Conservation (phyloP, 2,797 vertebrate genomes). For the Neomorphus geoffroyi region DNA sequence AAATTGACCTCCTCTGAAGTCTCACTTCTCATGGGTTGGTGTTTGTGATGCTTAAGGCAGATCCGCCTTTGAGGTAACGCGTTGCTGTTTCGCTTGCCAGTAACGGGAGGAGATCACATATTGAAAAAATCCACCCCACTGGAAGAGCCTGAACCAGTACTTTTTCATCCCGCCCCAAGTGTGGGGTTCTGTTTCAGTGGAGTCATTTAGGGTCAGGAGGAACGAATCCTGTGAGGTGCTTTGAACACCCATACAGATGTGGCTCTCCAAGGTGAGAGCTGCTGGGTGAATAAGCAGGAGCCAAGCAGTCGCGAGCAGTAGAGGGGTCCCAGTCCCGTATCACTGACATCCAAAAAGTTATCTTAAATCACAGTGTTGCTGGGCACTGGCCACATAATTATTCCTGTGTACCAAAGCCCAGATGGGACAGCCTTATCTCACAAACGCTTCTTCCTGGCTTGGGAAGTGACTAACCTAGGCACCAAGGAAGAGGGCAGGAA, state of each 20-base stretch:
- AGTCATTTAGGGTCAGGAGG: not conserved
- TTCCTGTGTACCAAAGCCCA: not conserved
- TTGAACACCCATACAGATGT: not conserved
- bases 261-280: not conserved
- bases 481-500: not conserved
- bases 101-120: not conserved
- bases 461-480: not conserved
- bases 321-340: not conserved
- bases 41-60: conserved; percentile 3
- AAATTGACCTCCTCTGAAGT: not conserved
- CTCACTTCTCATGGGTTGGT: not conserved
- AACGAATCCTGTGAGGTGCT: not conserved
- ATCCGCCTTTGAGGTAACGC: not conserved
- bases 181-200: not conserved
- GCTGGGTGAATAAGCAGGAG: not conserved
- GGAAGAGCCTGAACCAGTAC: not conserved
- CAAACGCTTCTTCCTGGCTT: not conserved
- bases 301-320: not conserved
- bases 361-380: not conserved
- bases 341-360: not conserved
- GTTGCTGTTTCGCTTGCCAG: not conserved
- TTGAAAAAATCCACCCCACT: not conserved
- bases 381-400: not conserved
- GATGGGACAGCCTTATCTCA: not conserved
- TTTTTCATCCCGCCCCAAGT: not conserved